These are phyloP conservation scores for Flexamia atlantica DNA, from an alignment of 2,888 invertebrate genomes.

Conservation along the genomic window DNA sequence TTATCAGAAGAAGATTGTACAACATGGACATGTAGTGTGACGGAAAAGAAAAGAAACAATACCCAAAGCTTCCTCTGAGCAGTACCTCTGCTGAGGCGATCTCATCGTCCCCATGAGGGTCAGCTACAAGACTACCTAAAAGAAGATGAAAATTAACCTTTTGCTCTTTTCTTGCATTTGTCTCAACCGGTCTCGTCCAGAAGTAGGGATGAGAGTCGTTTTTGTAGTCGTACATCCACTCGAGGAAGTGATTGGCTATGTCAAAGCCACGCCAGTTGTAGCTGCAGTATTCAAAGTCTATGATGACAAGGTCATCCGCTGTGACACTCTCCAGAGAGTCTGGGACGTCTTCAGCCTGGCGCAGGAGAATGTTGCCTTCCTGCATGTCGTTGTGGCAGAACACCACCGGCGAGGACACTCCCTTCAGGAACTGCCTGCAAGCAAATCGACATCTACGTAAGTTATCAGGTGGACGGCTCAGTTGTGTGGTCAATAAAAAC, in stretches of 20 bases:
- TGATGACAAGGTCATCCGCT: slow-evolving; percentile 85
- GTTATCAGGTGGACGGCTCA: too few relatives aligned
- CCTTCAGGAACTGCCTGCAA: slow-evolving; percentile 74
- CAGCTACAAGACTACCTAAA: too few relatives aligned
- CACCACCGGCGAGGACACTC: slow-evolving; percentile 86
- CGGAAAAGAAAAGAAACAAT: too few relatives aligned
- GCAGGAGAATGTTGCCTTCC: slow-evolving; percentile 86
- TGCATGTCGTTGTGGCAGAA: slow-evolving; percentile 98
- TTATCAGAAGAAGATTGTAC: too few relatives aligned
- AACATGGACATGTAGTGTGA: too few relatives aligned
- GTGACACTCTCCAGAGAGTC: slow-evolving; percentile 62
- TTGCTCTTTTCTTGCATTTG: slow-evolving; percentile 63
- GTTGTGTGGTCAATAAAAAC: too few relatives aligned
- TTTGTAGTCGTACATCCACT: slow-evolving; percentile 95
- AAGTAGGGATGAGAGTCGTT: slow-evolving; percentile 88
- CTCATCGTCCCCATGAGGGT: too few relatives aligned
- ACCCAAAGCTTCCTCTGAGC: too few relatives aligned
- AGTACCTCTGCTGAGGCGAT: too few relatives aligned
- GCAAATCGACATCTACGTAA: too few relatives aligned
- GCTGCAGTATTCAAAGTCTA: slow-evolving; percentile 97
- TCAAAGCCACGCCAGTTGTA: slow-evolving; percentile 97
- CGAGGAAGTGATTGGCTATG: slow-evolving; percentile 95
- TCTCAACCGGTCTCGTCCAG: slow-evolving; percentile 76
- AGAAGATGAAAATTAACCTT: slow-evolving; percentile 63
- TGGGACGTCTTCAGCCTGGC: slow-evolving; percentile 65